Base-by-base conservation (phyloP, 2,888 invertebrate species). In the Drosophila suboccidentalis region DNA sequence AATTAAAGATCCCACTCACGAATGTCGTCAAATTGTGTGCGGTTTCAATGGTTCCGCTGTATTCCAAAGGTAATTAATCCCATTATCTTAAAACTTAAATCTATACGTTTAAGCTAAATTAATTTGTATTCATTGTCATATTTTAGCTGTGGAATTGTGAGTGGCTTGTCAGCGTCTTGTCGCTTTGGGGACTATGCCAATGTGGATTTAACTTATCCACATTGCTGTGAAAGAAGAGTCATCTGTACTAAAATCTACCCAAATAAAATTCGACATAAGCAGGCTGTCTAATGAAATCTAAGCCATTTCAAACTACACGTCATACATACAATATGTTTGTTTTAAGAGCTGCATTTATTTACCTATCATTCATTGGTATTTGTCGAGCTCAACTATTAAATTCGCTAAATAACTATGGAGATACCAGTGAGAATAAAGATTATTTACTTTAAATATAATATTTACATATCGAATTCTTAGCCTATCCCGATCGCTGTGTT, bases 21-120 rank as follows among this genome's bases (percentile, higher is more conserved):
- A 66, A 6, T 84, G 84, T 46, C 71, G 83, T 19, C 80, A 75
- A 54, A 82, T 84, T 53, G 51, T 68, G n/a, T 84, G 84, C 26
- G 78, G 86, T 13, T 10, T 3, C 4, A 55, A 70, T 41, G 68
- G 86, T 5, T 2, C 4, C 3, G 50, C 49, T 1, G 36, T 50
- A 19, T 75, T 71, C 44, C 80, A 86, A 19, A 72, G 71, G 86
- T 88, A 4, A 4, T 29, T 10, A n/a, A n/a, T n/a, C n/a, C n/a
- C n/a, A n/a, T n/a, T n/a, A n/a, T n/a, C n/a, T n/a, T n/a, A n/a
- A n/a, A 22, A 4, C 2, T n/a, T n/a, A 4, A 5, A n/a, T 5
- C 5, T n/a, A n/a, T 38, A 8, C 9, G 0, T 38, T 38, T 38
- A 4, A 13, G 11, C n/a, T 6, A 26, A 26, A 26, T 26, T 26